Conservation (phyloP, 2,888 invertebrate species). For the Drosophila setosimentum region DNA sequence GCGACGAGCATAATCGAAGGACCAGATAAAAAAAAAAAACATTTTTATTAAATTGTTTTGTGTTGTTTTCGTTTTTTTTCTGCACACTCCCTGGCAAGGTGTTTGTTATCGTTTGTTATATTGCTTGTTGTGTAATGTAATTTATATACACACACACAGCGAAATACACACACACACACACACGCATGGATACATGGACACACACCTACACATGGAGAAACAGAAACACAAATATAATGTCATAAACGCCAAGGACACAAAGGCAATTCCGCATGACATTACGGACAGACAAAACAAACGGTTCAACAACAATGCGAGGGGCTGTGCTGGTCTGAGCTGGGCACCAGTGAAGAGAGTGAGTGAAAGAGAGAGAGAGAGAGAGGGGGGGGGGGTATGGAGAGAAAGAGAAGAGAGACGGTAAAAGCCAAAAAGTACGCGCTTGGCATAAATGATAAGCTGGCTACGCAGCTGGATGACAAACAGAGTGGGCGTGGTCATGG, state of each 20-base stretch:
- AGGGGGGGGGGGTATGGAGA: neutral
- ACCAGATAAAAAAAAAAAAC: conserved; percentile 10
- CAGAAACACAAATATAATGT: conserved; percentile 72
- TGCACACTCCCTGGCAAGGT: conserved; percentile 58
- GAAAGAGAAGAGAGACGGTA: conserved; percentile 18
- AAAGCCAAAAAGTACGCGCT: conserved; percentile 78
- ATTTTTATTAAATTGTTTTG: conserved; percentile 71
- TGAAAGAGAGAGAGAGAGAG: neutral
- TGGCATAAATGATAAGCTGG: conserved; percentile 79
- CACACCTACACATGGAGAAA: conserved; percentile 10
- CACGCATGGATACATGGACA: conserved; percentile 15
- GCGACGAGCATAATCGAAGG: conserved; percentile 47
- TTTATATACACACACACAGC: conserved; percentile 68
- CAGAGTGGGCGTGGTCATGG: conserved; percentile 31
- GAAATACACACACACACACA: conserved; percentile 34
- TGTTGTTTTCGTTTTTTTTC: conserved; percentile 31
- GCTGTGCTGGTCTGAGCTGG: neutral
- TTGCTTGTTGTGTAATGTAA: conserved; percentile 79
- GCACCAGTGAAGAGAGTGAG: neutral
- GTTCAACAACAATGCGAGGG: conserved; percentile 46
- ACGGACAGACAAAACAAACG: conserved; percentile 75
- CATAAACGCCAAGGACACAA: conserved; percentile 78
- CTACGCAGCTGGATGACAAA: conserved; percentile 56
- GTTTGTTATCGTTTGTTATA: conserved; percentile 80
- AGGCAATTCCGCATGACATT: conserved; percentile 77